These are phyloP conservation scores for Aleiodes sp. DNA, from an alignment of 1,140 invertebrate species.

Conservation along the genomic window DNA sequence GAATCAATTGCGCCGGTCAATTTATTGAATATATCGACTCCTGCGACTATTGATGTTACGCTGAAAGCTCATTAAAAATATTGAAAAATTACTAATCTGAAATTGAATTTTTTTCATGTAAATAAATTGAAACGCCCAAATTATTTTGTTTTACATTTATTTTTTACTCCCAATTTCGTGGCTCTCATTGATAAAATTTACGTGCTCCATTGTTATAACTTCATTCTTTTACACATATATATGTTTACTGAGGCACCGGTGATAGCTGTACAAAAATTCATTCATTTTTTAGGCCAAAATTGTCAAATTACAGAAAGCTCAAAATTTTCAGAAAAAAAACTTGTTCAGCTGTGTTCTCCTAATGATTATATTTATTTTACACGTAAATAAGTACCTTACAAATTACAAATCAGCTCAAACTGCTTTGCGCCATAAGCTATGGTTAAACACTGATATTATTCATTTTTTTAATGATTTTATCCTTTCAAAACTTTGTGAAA, in stretches of 20 bases:
- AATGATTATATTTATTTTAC: conserved; percentile 5
- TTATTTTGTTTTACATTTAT: not conserved
- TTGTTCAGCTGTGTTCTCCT: not conserved
- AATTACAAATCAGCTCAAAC: conserved; percentile 3
- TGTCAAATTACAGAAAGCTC: not conserved
- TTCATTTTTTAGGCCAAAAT: not conserved
- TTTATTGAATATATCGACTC: conserved; percentile 45
- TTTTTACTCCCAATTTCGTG: not conserved
- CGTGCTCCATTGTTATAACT: not conserved
- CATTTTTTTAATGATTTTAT: not conserved
- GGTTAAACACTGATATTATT: conserved; percentile 10
- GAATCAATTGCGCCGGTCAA: conserved; percentile 41
- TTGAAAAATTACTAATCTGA: not conserved
- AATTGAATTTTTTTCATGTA: not conserved
- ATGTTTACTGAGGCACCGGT: conserved; percentile 1
- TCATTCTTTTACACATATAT: conserved; percentile 9
- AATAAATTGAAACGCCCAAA: not conserved
- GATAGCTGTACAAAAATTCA: conserved; percentile 11
- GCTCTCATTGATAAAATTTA: not conserved
- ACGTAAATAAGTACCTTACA: conserved; percentile 4
- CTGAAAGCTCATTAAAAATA: conserved; percentile 45
- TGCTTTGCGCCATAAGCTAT: not conserved
- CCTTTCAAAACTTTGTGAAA: not conserved
- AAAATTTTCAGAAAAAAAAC: not conserved
- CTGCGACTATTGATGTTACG: conserved; percentile 44